Percentiles rank a stretch among this genome's conserved stretches.
Conservation (phyloP, 2,797 vertebrate species). For the Hydrocynus forskahlii region DNA sequence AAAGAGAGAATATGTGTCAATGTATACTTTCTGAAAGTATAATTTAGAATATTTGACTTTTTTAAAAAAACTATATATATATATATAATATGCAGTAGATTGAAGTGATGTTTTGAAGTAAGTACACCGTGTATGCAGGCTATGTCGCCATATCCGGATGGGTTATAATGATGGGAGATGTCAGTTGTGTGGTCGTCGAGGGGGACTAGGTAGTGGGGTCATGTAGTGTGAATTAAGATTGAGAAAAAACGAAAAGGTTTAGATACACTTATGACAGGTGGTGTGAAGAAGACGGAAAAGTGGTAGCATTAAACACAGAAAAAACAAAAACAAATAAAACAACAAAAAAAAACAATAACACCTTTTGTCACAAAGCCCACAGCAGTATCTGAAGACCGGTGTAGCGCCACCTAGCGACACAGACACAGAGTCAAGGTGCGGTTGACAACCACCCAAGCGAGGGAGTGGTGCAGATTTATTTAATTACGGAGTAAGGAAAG, state of each 20-base stretch:
- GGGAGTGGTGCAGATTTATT: too few relatives aligned
- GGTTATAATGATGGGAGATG: constrained; percentile 40
- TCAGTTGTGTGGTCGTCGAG: constrained; percentile 24
- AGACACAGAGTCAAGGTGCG: too few relatives aligned
- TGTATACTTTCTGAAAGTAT: constrained; percentile 61
- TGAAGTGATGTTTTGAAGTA: constrained; percentile 58
- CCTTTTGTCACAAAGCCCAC: constrained; percentile 49
- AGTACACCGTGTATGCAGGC: constrained; percentile 57
- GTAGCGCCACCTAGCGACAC: too few relatives aligned
- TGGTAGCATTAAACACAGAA: constrained; percentile 40
- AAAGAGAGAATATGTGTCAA: constrained; percentile 53
- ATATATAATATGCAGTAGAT: constrained; percentile 63
- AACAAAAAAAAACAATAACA: constrained; percentile 19
- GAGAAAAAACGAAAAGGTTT: neutral
- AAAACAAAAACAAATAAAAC: neutral
- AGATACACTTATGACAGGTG: constrained; percentile 33
- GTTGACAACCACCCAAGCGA: too few relatives aligned
- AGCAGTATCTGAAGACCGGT: constrained; percentile 5
- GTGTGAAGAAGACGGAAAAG: constrained; percentile 31
- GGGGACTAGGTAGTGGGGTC: constrained; percentile 19
- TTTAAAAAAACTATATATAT: too few relatives aligned
- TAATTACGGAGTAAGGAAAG: too few relatives aligned
- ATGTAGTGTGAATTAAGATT: constrained; percentile 35
- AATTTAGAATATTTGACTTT: constrained; percentile 61
- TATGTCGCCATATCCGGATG: constrained; percentile 55